A percentile compares a stretch with the other conserved stretches of the same genome.
Conservation (phyloP, 2,113 vertebrate species). For the Poeciliopsis retropinna region DNA sequence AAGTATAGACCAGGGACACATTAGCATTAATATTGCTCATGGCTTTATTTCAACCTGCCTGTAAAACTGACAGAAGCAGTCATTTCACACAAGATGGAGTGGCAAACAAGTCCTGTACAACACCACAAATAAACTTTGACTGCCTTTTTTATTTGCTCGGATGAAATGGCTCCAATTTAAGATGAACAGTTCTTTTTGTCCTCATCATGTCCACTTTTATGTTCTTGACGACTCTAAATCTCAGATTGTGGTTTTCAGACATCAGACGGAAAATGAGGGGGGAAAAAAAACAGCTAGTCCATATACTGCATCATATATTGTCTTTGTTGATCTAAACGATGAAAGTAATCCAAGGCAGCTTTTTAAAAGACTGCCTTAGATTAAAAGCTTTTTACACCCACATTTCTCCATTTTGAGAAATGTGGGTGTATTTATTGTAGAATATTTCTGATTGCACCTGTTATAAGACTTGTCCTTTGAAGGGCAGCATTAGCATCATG, state of each 20-base stretch:
- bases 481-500: no score
- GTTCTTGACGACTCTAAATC: not conserved
- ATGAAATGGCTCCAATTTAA: not conserved
- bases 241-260: no score
- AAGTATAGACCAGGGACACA: not conserved
- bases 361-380: no score
- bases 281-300: not conserved
- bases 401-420: no score
- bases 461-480: no score
- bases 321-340: no score
- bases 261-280: not conserved
- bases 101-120: not conserved
- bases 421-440: no score
- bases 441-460: no score
- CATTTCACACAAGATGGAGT: not conserved
- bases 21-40: not conserved
- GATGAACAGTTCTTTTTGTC: not conserved
- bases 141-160: not conserved
- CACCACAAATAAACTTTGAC: not conserved
- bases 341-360: no score
- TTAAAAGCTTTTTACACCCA: no score
- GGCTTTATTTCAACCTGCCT: not conserved
- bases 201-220: not conserved
- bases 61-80: not conserved
- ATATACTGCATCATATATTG: no score